phyloP scores from a whole-genome alignment of 2,113 vertebrate genomes.

The Prietella phreatophila region DNA sequence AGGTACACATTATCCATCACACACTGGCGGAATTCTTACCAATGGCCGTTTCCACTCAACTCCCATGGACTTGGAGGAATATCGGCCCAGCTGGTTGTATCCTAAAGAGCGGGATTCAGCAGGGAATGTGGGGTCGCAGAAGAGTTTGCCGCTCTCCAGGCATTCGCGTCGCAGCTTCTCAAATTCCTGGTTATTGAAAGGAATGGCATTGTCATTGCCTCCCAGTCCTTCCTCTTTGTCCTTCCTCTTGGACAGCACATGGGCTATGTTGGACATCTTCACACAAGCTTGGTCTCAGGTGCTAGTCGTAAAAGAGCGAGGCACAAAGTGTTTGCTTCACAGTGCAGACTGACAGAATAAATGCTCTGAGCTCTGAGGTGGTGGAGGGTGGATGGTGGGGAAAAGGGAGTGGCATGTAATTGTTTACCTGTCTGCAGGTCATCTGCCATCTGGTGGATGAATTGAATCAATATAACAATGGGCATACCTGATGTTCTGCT shows the following conservation, averaged over 20 bases:
- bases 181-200: slow-evolving; percentile 78
- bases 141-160: slow-evolving; percentile 67
- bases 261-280: slow-evolving; percentile 64
- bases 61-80: slow-evolving; percentile 74
- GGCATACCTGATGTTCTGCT: not conserved
- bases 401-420: not conserved
- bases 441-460: slow-evolving; percentile 15
- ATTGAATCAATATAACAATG: not conserved
- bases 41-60: slow-evolving; percentile 79
- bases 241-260: slow-evolving; percentile 52
- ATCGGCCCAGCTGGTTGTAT: slow-evolving; percentile 73
- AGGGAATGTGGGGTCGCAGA: slow-evolving; percentile 80
- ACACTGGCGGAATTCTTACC: slow-evolving; percentile 65
- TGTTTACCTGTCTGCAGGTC: slow-evolving; percentile 20
- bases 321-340: not conserved
- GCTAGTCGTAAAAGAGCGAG: not conserved
- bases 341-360: not conserved
- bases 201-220: slow-evolving; percentile 63
- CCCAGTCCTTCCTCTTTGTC: slow-evolving; percentile 49
- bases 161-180: slow-evolving; percentile 69
- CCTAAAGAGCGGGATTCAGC: slow-evolving; percentile 74
- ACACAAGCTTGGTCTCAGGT: not conserved
- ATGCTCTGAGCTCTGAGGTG: not conserved
- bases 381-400: not conserved
- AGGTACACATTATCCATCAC: not conserved